These are phyloP conservation scores for Grus americana DNA, from an alignment of 2,113 vertebrate species.

Conservation along the genomic window DNA sequence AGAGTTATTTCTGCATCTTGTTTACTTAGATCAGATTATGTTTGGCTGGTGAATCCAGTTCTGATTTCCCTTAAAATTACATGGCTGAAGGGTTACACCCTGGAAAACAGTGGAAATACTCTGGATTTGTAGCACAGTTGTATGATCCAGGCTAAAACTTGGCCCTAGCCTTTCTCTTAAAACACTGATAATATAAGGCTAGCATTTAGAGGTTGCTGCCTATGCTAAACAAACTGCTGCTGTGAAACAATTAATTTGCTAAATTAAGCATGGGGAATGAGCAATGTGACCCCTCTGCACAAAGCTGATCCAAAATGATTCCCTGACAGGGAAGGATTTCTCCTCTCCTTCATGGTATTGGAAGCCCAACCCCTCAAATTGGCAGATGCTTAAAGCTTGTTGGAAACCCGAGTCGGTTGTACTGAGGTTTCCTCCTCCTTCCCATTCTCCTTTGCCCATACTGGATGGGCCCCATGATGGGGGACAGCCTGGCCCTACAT, in stretches of 20 bases:
- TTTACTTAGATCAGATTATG: background rate
- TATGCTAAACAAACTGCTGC: background rate
- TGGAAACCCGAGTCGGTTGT: background rate
- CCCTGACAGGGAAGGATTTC: background rate
- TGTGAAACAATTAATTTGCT: background rate
- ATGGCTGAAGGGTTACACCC: conserved; percentile 20
- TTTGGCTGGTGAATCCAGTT: background rate
- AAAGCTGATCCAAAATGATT: background rate
- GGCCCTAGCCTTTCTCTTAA: background rate
- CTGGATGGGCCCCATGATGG: fast-evolving
- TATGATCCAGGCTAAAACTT: background rate
- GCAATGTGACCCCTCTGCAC: background rate
- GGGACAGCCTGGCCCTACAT: background rate
- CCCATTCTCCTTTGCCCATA: background rate
- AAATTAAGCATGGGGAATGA: background rate
- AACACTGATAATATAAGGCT: background rate
- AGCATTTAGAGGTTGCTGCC: background rate
- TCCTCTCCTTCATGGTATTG: background rate
- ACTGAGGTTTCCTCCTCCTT: background rate
- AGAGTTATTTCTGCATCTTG: conserved; percentile 9
- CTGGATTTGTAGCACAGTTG: background rate
- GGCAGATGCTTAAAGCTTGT: background rate
- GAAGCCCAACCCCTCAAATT: background rate
- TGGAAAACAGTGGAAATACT: background rate
- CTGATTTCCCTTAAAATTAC: background rate